phyloP scores from a whole-genome alignment of 2,113 vertebrate genomes.

The Castor canadensis region DNA sequence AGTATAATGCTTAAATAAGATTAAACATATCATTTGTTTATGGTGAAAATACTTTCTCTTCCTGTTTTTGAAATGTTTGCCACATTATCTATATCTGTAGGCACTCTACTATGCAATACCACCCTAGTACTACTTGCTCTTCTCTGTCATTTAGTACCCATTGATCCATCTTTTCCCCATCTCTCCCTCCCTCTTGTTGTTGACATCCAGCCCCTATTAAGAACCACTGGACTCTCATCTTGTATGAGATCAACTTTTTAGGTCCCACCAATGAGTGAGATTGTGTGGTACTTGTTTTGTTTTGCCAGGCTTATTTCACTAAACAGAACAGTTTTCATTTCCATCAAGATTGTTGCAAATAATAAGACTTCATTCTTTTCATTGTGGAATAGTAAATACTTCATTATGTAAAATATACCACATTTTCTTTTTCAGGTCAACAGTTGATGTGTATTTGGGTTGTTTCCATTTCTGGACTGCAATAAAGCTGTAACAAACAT shows the following conservation, averaged over 20 bases:
- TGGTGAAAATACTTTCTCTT: background rate
- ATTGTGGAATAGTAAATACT: too few relatives aligned
- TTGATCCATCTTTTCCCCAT: too few relatives aligned
- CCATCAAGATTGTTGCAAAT: background rate
- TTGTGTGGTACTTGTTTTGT: too few relatives aligned
- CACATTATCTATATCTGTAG: background rate
- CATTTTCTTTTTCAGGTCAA: background rate
- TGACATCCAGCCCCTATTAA: background rate
- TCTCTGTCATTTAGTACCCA: fast-evolving
- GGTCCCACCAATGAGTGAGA: too few relatives aligned
- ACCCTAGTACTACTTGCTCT: too few relatives aligned
- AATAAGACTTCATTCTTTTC: background rate
- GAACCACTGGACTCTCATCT: background rate
- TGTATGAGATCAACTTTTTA: background rate
- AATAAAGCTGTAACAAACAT: background rate
- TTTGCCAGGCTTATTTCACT: background rate
- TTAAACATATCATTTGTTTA: background rate
- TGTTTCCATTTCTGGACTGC: background rate
- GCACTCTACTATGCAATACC: too few relatives aligned
- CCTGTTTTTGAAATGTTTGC: background rate
- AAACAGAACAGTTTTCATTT: background rate
- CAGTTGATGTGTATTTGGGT: background rate
- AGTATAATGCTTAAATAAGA: background rate
- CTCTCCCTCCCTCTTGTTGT: background rate
- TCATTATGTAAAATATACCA: too few relatives aligned